phyloP scores from a whole-genome alignment of 2,113 vertebrate genomes.

The Onychostruthus taczanowskii region DNA sequence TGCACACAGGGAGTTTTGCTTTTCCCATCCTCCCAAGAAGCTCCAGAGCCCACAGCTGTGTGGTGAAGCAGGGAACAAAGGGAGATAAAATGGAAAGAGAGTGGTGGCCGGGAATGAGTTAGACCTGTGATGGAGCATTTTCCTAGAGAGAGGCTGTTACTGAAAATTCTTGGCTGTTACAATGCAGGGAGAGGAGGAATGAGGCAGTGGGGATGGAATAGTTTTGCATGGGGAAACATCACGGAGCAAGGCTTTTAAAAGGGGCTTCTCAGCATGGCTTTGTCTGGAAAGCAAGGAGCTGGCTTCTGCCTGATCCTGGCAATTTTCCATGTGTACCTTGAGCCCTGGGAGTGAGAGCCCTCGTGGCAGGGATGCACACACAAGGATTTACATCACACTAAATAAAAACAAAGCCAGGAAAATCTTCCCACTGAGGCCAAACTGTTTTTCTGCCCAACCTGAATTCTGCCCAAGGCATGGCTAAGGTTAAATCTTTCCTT shows the following conservation, averaged over 20 bases:
- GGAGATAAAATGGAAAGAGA: not conserved
- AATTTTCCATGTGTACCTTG: not conserved
- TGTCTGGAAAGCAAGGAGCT: not conserved
- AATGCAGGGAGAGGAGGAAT: not conserved
- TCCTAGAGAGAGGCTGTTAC: not conserved
- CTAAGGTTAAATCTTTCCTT: constrained; percentile 63
- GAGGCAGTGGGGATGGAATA: not conserved
- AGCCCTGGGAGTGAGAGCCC: not conserved
- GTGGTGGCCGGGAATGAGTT: not conserved
- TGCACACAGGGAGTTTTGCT: not conserved
- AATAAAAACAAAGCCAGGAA: not conserved
- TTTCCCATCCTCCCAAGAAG: not conserved
- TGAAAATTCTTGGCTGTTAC: not conserved
- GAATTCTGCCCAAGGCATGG: constrained; percentile 37
- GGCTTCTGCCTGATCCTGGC: not conserved
- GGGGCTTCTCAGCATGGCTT: not conserved
- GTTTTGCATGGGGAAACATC: not conserved
- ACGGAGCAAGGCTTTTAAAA: not conserved
- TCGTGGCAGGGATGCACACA: not conserved
- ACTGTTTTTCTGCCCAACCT: not conserved
- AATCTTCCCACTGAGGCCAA: not conserved
- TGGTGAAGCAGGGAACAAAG: not conserved
- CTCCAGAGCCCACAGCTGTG: not conserved
- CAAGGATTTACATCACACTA: not conserved
- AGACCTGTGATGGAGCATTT: not conserved